Conservation (phyloP, 2,113 vertebrate genomes). For the Falco punctatus region DNA sequence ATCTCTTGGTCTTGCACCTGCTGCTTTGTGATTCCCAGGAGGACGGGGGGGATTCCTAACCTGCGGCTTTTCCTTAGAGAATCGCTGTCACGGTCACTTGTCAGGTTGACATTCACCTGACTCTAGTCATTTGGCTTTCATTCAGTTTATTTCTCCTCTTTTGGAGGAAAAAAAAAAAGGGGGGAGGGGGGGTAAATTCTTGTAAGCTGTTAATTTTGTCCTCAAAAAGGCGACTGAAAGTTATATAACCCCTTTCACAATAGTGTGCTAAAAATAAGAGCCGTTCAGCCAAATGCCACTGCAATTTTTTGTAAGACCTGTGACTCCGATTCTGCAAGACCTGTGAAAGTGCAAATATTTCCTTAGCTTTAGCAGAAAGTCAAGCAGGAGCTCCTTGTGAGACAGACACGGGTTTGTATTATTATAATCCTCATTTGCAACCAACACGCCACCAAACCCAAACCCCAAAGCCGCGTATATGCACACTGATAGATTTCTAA, state of each 20-base stretch:
- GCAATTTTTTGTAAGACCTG: slow-evolving; percentile 43
- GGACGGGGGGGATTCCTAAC: background rate
- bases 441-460: no score
- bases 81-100: background rate
- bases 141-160: background rate
- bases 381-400: background rate
- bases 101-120: background rate
- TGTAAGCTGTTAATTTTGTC: slow-evolving; percentile 36
- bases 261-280: slow-evolving; percentile 44
- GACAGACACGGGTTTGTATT: background rate
- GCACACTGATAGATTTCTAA: background rate
- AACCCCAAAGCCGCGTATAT: background rate
- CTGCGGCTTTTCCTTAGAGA: background rate
- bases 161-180: background rate
- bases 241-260: slow-evolving; percentile 71
- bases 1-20: slow-evolving; percentile 49
- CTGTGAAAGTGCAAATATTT: background rate
- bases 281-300: slow-evolving; percentile 23
- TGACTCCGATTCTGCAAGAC: slow-evolving; percentile 34
- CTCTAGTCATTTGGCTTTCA: background rate
- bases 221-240: slow-evolving; percentile 34
- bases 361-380: background rate
- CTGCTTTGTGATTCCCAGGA: background rate
- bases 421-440: background rate
- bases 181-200: no score